Base-by-base conservation (phyloP, 2,888 invertebrate genomes). In the Scaptomyza parva region DNA sequence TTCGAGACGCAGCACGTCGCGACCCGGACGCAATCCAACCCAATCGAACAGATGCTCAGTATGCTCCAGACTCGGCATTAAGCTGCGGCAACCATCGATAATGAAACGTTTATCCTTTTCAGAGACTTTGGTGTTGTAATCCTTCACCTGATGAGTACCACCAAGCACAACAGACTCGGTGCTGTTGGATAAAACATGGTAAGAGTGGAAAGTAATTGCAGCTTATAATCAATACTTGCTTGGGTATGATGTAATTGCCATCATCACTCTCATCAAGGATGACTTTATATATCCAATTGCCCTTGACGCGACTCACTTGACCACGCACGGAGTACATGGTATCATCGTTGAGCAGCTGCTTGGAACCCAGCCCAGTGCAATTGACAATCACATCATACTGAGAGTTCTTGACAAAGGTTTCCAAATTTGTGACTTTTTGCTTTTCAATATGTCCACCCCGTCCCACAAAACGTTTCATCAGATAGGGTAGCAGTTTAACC, bases 201-300 rank as follows among this genome's bases (percentile, higher is more conserved):
- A 8, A 22, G 41, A 24, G 18, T 4, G 17, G 24, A 9, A 2
- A 26, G n/a, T 20, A 0, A 20, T 14, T 14, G 4, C 11, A 92
- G 8, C 0, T 26, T 12, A 0, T 8, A 0, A 14, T 8, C 3
- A 5, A 0, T 7, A 64, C 64, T 44, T 92, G 96, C 96, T 96
- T 97, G 12, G 96, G 96, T 89, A 97, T 95, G 11, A 97, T 93
- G 79, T 97, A 97, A 87, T 94, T 93, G 28, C 94, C 94, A 55
- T 92, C 92, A 30, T 93, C 92, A 66, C 93, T 92, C 52, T 94
- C 94, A 67, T 94, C 94, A 1, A 95, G 69, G n/a, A 95, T 78
- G 1, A 91, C 92, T 47, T 93, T 91, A 67, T 93, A 94, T 3
- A 94, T 79, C 95, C 96, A 96, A 0, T 95, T 94, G 3, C 96